Percentiles rank a stretch among this genome's conserved stretches.
phyloP scores from a whole-genome alignment of 92 coral and sea anemone species.

The Anthopleura xanthogrammica region DNA sequence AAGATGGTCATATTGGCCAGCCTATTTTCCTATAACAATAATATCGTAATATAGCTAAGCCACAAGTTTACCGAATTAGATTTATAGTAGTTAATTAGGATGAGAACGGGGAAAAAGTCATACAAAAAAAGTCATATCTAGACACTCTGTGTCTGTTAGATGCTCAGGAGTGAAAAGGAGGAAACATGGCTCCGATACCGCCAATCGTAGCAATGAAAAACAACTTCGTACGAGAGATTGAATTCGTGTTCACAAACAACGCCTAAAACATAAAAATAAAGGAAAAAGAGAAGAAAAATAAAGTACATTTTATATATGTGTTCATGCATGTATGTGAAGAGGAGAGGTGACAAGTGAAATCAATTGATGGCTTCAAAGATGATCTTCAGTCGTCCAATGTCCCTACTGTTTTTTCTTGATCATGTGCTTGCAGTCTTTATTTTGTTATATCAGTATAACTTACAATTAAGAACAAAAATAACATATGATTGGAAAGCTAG shows the following conservation, averaged over 20 bases:
- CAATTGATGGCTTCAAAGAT: not conserved
- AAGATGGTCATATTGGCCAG: slow-evolving; percentile 2
- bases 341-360: not conserved
- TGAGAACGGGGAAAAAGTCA: not conserved
- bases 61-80: slow-evolving; percentile 1
- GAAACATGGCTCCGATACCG: too few species aligned
- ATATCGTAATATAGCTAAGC: slow-evolving; percentile 5
- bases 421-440: too few species aligned
- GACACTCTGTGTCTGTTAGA: not conserved
- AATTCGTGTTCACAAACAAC: not conserved
- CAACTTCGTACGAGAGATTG: too few species aligned
- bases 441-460: not conserved
- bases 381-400: not conserved
- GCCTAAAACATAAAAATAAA: not conserved
- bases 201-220: too few species aligned
- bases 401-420: not conserved
- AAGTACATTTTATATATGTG: too few species aligned
- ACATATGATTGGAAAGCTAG: not conserved
- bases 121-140: not conserved
- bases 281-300: too few species aligned
- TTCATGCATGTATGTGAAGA: not conserved
- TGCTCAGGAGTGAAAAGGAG: not conserved
- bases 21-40: slow-evolving; percentile 11
- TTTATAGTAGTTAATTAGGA: slow-evolving; percentile 11
- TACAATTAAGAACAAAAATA: not conserved